phyloP scores from a whole-genome alignment of 1,140 invertebrate species.

The Ectropis grisescens region DNA sequence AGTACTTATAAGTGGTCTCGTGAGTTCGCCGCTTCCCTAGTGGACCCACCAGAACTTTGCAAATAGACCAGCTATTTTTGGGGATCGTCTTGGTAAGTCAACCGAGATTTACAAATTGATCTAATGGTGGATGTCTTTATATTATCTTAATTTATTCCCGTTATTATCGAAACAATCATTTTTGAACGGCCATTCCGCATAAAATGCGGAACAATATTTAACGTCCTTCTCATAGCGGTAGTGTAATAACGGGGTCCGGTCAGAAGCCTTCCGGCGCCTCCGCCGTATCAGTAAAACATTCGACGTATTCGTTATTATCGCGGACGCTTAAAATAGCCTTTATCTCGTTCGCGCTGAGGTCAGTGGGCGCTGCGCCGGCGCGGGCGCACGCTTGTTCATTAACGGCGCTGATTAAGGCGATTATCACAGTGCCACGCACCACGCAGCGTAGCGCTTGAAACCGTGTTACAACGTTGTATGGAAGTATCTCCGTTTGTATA shows the following conservation, averaged over 20 bases:
- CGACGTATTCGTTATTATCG: slow-evolving; percentile 57
- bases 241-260: slow-evolving; percentile 11
- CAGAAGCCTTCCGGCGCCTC: slow-evolving; percentile 43
- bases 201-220: too few relatives aligned
- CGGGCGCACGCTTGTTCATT: slow-evolving; percentile 41
- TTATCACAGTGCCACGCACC: too few relatives aligned
- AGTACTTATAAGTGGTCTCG: slow-evolving; percentile 19
- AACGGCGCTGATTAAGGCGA: slow-evolving; percentile 41
- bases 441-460: too few relatives aligned
- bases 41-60: too few relatives aligned
- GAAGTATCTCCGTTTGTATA: too few relatives aligned
- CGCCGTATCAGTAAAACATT: slow-evolving; percentile 50
- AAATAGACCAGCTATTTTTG: slow-evolving; percentile 18
- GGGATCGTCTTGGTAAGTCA: slow-evolving; percentile 20
- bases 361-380: slow-evolving; percentile 51
- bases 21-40: slow-evolving; percentile 19
- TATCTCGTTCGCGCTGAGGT: slow-evolving; percentile 60
- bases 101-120: too few relatives aligned
- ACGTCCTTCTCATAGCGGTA: too few relatives aligned
- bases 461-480: too few relatives aligned
- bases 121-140: too few relatives aligned
- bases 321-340: slow-evolving; percentile 54
- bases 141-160: too few relatives aligned
- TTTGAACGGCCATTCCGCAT: too few relatives aligned
- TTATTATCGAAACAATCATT: too few relatives aligned